These are phyloP conservation scores for Phylloscopus trochiloides DNA, from an alignment of 2,113 vertebrate species.

Conservation along the genomic window DNA sequence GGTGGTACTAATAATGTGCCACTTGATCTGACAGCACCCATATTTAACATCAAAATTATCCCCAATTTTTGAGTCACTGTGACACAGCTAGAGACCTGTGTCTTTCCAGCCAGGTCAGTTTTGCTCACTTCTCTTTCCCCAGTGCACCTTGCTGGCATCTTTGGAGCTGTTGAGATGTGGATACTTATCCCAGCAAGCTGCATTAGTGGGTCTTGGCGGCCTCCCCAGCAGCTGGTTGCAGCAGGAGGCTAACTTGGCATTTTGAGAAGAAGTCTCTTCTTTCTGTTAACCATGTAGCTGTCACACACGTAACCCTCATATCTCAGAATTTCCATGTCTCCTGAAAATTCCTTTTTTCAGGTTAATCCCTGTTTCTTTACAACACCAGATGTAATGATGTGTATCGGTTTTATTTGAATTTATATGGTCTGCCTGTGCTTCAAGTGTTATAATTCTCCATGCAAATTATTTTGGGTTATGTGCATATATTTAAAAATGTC, in stretches of 20 bases:
- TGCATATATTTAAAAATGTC: not conserved
- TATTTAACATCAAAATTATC: not conserved
- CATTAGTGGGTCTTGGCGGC: not conserved
- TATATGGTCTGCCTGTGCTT: not conserved
- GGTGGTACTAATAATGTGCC: not conserved
- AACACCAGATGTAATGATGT: not conserved
- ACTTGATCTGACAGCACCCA: not conserved
- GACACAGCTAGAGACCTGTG: not conserved
- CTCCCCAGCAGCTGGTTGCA: not conserved
- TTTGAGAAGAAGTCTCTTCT: not conserved
- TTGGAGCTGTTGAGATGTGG: not conserved
- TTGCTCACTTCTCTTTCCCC: not conserved
- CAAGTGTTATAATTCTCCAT: not conserved
- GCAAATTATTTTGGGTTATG: not conserved
- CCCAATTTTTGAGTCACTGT: not conserved
- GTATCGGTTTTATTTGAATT: not conserved
- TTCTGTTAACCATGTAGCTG: not conserved
- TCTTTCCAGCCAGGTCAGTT: not conserved
- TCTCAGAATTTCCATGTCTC: not conserved
- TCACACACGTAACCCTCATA: accelerated
- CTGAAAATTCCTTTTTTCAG: not conserved
- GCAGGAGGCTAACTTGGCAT: not conserved
- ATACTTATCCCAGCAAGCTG: accelerated
- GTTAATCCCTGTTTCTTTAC: not conserved
- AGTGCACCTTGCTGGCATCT: not conserved